These are phyloP conservation scores for Sinocyclocheilus grahami DNA, from an alignment of 2,113 vertebrate genomes.

Conservation along the genomic window DNA sequence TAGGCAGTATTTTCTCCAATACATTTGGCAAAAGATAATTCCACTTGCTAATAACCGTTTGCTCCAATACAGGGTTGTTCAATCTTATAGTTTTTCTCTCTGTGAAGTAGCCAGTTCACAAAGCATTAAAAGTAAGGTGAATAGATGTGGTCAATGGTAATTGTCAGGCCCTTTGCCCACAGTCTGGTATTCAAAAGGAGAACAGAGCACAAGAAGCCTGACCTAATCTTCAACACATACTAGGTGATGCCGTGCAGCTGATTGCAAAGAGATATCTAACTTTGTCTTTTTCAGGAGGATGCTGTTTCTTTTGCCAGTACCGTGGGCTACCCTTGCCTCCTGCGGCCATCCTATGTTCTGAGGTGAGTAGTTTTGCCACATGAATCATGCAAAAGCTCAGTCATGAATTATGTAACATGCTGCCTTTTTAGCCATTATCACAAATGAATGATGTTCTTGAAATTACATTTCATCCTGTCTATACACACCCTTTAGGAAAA, in stretches of 20 bases:
- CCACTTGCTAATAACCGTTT: background rate
- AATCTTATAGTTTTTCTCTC: background rate
- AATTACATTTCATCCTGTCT: background rate
- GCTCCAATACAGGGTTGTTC: background rate
- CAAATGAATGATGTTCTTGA: background rate
- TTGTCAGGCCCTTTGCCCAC: background rate
- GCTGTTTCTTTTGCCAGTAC: constrained; percentile 85
- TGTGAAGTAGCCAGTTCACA: constrained; percentile 16
- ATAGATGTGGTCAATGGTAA: constrained; percentile 6
- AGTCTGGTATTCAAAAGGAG: constrained; percentile 1
- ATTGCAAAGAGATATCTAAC: background rate
- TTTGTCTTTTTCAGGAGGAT: constrained; percentile 79
- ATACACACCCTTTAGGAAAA: background rate
- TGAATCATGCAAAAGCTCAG: background rate
- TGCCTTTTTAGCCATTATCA: background rate
- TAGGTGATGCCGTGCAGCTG: background rate
- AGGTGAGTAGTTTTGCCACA: constrained; percentile 76
- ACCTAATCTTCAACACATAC: background rate
- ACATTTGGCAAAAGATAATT: background rate
- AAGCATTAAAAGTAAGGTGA: background rate
- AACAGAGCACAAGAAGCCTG: background rate
- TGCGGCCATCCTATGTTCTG: constrained; percentile 92
- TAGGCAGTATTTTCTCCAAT: background rate
- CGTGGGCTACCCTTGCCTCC: constrained; percentile 89
- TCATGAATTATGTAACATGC: constrained; percentile 4